phyloP scores from a whole-genome alignment of 2,113 vertebrate species.

The Datnioides undecimradiatus region DNA sequence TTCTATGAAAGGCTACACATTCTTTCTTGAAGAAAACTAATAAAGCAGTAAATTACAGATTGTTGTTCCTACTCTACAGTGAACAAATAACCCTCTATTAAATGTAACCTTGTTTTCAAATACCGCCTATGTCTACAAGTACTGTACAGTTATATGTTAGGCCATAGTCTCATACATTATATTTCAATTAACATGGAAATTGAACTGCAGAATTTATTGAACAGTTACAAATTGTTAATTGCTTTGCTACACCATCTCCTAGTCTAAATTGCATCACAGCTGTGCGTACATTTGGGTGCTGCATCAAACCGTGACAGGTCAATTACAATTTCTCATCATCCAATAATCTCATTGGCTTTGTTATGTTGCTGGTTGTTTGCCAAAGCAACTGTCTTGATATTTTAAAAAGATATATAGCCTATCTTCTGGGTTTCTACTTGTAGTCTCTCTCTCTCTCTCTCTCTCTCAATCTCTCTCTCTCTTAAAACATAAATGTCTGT shows the following conservation, averaged over 20 bases:
- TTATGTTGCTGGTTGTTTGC: slow-evolving; percentile 10
- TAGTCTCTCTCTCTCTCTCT: not conserved
- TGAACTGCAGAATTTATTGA: slow-evolving; percentile 29
- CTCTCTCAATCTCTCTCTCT: too few species aligned
- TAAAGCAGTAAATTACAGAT: slow-evolving; percentile 28
- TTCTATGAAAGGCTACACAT: slow-evolving; percentile 7
- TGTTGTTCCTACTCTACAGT: slow-evolving; percentile 35
- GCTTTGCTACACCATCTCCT: slow-evolving; percentile 33
- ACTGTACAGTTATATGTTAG: slow-evolving; percentile 25
- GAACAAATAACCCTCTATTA: slow-evolving; percentile 15
- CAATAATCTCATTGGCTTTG: slow-evolving; percentile 43
- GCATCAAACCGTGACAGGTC: slow-evolving; percentile 57
- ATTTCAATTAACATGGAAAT: slow-evolving; percentile 48
- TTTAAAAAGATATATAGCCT: not conserved
- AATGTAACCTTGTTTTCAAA: slow-evolving; percentile 30
- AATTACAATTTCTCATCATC: slow-evolving; percentile 38
- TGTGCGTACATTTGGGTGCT: slow-evolving; percentile 32
- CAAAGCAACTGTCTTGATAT: not conserved
- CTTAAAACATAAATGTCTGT: not conserved
- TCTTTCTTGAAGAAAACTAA: slow-evolving; percentile 6
- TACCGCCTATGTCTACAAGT: slow-evolving; percentile 26
- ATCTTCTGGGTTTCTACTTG: not conserved
- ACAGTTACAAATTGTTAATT: slow-evolving; percentile 39
- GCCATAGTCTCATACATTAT: slow-evolving; percentile 32
- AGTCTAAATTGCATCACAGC: slow-evolving; percentile 56